Evolutionary conservation across 2,888 invertebrate species (phyloP).

Genomic region (Tachina fera): DNA sequence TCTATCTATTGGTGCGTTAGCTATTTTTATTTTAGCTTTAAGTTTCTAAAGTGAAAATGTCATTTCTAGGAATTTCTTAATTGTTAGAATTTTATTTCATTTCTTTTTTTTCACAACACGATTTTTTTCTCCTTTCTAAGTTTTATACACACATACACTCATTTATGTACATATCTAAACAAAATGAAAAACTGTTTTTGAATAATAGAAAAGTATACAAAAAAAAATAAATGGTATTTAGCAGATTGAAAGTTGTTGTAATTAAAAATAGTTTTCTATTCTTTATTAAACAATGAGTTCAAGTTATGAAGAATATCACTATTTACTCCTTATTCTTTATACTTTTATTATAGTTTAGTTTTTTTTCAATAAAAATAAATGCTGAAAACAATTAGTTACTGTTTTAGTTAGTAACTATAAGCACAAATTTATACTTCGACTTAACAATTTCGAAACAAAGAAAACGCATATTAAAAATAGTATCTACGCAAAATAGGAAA

Average conservation of each 20-base stretch:
- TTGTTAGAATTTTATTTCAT: constrained; percentile 73
- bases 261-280: constrained; percentile 73
- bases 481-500: neutral
- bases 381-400: constrained; percentile 26
- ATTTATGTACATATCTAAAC: constrained; percentile 18
- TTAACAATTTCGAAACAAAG: neutral
- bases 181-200: constrained; percentile 55
- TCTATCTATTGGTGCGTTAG: constrained; percentile 25
- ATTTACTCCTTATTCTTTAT: neutral
- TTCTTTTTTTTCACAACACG: constrained; percentile 29
- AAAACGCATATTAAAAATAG: neutral
- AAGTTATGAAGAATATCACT: constrained; percentile 52
- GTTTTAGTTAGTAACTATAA: constrained; percentile 34
- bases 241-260: constrained; percentile 73
- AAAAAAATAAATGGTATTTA: constrained; percentile 70
- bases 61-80: constrained; percentile 74
- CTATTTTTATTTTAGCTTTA: neutral
- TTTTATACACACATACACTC: neutral
- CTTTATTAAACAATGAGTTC: constrained; percentile 55
- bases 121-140: constrained; percentile 24
- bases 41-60: constrained; percentile 73
- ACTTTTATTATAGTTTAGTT: neutral
- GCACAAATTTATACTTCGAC: neutral
- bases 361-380: constrained; percentile 9
- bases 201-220: constrained; percentile 45